phyloP scores from a whole-genome alignment of 2,113 vertebrate species.

The Nycticebus coucang region DNA sequence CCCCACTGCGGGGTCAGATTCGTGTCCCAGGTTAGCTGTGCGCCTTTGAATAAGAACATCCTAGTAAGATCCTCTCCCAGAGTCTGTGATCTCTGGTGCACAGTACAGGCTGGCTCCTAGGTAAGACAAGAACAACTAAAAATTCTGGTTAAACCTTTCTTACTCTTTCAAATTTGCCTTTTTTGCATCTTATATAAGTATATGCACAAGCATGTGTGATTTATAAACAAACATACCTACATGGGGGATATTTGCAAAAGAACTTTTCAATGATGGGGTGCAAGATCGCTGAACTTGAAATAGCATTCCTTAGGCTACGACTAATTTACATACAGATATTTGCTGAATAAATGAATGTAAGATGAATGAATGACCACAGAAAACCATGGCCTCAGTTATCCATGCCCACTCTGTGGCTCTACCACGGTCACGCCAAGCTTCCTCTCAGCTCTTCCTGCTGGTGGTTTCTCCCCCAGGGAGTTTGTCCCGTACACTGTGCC shows the following conservation, averaged over 20 bases:
- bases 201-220: fast-evolving
- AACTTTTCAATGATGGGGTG: neutral
- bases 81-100: neutral
- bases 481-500: no score
- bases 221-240: neutral
- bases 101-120: fast-evolving
- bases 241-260: neutral
- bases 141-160: neutral
- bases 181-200: neutral
- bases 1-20: fast-evolving
- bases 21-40: neutral
- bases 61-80: neutral
- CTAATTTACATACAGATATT: fast-evolving
- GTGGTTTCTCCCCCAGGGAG: no score
- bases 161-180: neutral
- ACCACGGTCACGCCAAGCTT: neutral
- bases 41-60: neutral
- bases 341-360: no score
- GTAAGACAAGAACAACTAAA: neutral
- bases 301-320: fast-evolving
- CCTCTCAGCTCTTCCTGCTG: no score
- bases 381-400: fast-evolving
- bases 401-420: fast-evolving
- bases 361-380: fast-evolving
- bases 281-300: no score